A percentile compares a stretch with the other conserved stretches of the same genome.
Conservation (phyloP, 2,113 vertebrate genomes). For the Notechis scutatus region DNA sequence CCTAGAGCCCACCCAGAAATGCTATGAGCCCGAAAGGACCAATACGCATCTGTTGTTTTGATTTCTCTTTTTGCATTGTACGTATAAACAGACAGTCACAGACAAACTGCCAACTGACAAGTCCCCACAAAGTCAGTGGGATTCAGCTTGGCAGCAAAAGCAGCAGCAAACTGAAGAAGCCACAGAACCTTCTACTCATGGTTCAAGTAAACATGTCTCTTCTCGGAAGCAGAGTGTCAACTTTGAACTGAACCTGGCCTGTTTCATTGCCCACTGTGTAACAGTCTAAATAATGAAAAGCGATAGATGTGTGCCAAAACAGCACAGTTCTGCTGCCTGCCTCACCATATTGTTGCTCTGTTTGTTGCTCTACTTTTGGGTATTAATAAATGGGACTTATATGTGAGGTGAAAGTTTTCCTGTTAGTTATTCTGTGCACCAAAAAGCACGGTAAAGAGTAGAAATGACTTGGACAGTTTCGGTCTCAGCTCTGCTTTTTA, state of each 20-base stretch:
- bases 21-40: neutral
- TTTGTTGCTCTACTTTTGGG: neutral
- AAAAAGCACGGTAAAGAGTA: neutral
- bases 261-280: neutral
- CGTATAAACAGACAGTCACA: neutral
- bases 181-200: neutral
- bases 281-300: neutral
- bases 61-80: neutral
- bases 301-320: neutral
- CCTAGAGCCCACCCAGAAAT: neutral
- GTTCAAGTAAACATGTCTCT: neutral
- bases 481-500: neutral
- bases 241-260: neutral
- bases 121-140: neutral
- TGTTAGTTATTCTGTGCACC: neutral
- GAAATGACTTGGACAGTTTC: neutral
- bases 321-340: neutral
- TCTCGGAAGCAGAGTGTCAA: neutral
- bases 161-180: neutral
- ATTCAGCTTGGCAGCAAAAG: neutral
- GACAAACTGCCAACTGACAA: neutral
- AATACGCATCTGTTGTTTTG: neutral
- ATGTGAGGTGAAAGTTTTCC: neutral
- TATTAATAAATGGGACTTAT: neutral
- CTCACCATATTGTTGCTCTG: neutral